A percentile compares a stretch with the other conserved stretches of the same genome.
These are phyloP conservation scores for Capromys pilorides DNA, from an alignment of 2,797 vertebrate genomes.

Conservation along the genomic window DNA sequence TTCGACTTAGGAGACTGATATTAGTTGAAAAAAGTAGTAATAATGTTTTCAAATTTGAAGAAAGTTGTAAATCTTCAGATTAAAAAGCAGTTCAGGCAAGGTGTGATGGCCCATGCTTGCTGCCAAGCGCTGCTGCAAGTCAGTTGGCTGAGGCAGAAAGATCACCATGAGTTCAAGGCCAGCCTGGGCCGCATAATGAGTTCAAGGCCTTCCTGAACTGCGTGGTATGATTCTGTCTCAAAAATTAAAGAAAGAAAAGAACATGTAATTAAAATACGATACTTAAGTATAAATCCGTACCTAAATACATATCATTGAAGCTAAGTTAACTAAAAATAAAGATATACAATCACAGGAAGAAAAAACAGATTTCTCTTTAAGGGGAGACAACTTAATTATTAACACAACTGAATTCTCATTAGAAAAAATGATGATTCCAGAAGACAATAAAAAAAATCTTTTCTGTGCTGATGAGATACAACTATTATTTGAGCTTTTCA, in stretches of 20 bases:
- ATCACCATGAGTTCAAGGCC: not conserved
- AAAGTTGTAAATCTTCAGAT: slow-evolving; percentile 5
- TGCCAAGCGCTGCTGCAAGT: no score
- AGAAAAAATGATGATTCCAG: slow-evolving; percentile 27
- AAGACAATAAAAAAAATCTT: slow-evolving; percentile 42
- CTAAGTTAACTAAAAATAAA: slow-evolving; percentile 30
- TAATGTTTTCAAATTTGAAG: slow-evolving; percentile 39
- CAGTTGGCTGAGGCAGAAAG: not conserved
- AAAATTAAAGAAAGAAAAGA: not conserved
- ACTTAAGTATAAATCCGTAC: slow-evolving; percentile 32
- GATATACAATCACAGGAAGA: not conserved
- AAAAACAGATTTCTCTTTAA: not conserved
- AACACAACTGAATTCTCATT: not conserved
- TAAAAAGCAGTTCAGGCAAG: not conserved
- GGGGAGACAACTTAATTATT: not conserved
- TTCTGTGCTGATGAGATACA: not conserved
- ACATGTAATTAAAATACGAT: slow-evolving; percentile 3
- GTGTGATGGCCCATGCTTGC: not conserved
- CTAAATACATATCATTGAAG: slow-evolving; percentile 2
- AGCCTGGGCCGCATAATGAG: not conserved
- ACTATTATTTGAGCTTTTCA: slow-evolving; percentile 15
- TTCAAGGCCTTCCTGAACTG: not conserved
- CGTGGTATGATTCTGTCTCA: not conserved
- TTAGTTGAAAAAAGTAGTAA: not conserved
- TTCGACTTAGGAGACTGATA: not conserved